Conservation (phyloP, 2,888 invertebrate genomes). For the Troides oblongomaculatus region DNA sequence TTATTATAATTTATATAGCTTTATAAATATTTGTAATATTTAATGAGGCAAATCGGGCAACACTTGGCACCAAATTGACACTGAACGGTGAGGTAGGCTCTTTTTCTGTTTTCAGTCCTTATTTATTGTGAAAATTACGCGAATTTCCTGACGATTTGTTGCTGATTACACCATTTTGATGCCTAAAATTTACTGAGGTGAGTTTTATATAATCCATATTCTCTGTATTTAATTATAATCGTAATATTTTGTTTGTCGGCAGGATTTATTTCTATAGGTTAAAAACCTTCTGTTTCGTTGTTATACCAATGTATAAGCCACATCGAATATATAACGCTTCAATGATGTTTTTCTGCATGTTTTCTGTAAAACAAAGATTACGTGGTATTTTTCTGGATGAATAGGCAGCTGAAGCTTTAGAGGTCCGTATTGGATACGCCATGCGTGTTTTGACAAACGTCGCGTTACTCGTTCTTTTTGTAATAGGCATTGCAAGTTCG, state of each 20-base stretch:
- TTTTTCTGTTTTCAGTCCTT: conserved; percentile 78
- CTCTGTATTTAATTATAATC: conserved; percentile 17
- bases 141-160: conserved; percentile 63
- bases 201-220: conserved; percentile 39
- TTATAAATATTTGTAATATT: background rate
- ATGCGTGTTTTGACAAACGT: conserved; percentile 66
- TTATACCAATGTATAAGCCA: conserved; percentile 32
- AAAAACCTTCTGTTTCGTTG: conserved; percentile 49
- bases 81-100: conserved; percentile 78
- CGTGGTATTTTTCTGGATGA: conserved; percentile 7
- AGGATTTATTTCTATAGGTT: conserved; percentile 65
- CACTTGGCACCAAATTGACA: conserved; percentile 66
- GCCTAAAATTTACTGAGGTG: conserved; percentile 75
- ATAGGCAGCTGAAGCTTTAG: conserved; percentile 8
- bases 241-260: conserved; percentile 65
- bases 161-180: conserved; percentile 66
- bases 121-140: conserved; percentile 72
- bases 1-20: too few species aligned
- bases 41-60: conserved; percentile 43
- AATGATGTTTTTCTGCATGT: background rate
- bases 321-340: background rate
- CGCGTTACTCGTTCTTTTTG: conserved; percentile 32
- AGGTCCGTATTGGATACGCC: conserved; percentile 49
- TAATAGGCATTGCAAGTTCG: conserved; percentile 7
- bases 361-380: background rate